Conservation (phyloP, 2,888 invertebrate species). For the Pherbina coryleti region DNA sequence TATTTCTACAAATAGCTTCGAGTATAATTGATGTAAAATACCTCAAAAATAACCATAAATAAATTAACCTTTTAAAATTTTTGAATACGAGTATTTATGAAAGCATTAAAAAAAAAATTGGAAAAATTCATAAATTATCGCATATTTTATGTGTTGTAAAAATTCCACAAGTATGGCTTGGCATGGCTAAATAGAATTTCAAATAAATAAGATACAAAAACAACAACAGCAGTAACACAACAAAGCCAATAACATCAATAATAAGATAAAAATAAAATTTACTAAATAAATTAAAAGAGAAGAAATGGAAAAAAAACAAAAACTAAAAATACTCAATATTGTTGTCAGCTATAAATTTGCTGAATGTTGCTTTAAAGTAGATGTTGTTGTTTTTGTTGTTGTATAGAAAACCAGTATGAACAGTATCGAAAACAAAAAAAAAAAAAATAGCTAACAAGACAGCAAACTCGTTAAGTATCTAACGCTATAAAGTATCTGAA, state of each 20-base stretch:
- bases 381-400: not conserved
- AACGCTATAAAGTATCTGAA: conserved; percentile 18
- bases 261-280: not conserved
- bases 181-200: not conserved
- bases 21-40: too few relatives aligned
- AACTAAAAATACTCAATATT: not conserved
- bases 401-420: not conserved
- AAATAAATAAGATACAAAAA: not conserved
- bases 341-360: not conserved
- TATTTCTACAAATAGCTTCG: too few relatives aligned
- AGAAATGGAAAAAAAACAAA: not conserved
- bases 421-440: too few relatives aligned
- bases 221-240: not conserved
- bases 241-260: not conserved
- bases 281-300: not conserved
- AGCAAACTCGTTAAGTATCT: conserved; percentile 10
- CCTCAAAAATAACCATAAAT: too few relatives aligned
- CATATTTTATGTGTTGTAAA: not conserved
- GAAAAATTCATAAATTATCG: not conserved
- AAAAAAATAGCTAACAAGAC: too few relatives aligned
- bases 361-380: too few relatives aligned
- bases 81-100: too few relatives aligned
- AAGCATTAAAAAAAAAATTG: too few relatives aligned
- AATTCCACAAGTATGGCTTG: not conserved
- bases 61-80: too few relatives aligned